Evolutionary conservation across 2,797 vertebrate genomes (phyloP).

Genomic region (Myripristis jacobus): DNA sequence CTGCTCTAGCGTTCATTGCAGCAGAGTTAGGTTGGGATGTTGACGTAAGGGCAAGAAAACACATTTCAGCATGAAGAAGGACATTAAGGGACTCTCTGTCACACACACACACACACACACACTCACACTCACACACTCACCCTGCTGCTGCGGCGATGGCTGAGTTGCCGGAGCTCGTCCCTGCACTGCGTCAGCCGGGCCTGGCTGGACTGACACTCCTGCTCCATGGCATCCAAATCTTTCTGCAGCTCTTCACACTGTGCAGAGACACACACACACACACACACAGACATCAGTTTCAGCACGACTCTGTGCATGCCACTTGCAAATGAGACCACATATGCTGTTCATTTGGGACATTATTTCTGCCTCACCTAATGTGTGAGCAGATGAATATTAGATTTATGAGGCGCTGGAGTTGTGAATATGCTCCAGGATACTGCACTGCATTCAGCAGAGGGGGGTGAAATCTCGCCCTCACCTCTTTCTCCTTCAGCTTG

Average conservation of each 20-base stretch:
- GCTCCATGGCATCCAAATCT: slow-evolving; percentile 86
- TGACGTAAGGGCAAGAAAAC: slow-evolving; percentile 3
- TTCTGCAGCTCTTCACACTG: slow-evolving; percentile 88
- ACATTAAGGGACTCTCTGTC: slow-evolving; percentile 5
- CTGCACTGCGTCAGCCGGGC: slow-evolving; percentile 87
- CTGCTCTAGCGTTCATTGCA: slow-evolving; percentile 8
- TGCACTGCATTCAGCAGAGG: background rate
- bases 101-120: slow-evolving; percentile 21
- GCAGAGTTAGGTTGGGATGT: background rate
- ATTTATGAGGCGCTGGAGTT: background rate
- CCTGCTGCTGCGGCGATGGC: slow-evolving; percentile 65
- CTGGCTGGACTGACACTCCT: slow-evolving; percentile 89
- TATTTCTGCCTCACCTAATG: background rate
- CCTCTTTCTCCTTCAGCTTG: slow-evolving; percentile 88
- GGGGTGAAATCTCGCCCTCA: slow-evolving; percentile 64
- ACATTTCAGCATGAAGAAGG: slow-evolving; percentile 19
- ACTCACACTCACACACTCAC: slow-evolving; percentile 54
- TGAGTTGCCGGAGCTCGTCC: slow-evolving; percentile 85
- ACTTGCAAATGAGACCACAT: too few relatives aligned
- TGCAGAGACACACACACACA: slow-evolving; percentile 39
- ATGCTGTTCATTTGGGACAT: background rate
- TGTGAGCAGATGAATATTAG: background rate
- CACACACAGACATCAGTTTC: slow-evolving; percentile 19
- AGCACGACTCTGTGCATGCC: too few relatives aligned
- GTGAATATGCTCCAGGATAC: background rate